Percentiles rank a stretch among this genome's conserved stretches.
These are phyloP conservation scores for Pheosia tremula DNA, from an alignment of 2,888 invertebrate species.

Conservation along the genomic window DNA sequence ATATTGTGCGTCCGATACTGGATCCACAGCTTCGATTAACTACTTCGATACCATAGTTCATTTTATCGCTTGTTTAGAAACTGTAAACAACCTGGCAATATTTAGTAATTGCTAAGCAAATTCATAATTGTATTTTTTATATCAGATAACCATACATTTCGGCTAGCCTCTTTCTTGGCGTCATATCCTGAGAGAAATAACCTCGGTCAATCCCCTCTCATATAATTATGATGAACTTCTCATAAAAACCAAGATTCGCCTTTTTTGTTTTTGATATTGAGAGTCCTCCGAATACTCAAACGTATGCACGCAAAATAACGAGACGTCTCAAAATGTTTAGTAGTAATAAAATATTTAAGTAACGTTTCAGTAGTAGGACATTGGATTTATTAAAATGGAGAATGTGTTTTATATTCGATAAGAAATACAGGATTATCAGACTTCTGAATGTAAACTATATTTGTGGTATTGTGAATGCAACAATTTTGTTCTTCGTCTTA, in stretches of 20 bases:
- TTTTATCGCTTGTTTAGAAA: not conserved
- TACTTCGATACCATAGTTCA: slow-evolving; percentile 11
- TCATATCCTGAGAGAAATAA: slow-evolving; percentile 60
- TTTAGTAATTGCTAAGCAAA: not conserved
- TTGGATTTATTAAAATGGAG: too few relatives aligned
- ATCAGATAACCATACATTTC: slow-evolving; percentile 36
- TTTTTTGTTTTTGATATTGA: not conserved
- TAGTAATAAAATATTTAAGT: too few relatives aligned
- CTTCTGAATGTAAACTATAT: not conserved
- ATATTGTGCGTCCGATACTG: slow-evolving; percentile 62
- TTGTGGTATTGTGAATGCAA: not conserved
- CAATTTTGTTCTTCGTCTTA: not conserved
- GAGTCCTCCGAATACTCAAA: too few relatives aligned
- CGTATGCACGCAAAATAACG: too few relatives aligned
- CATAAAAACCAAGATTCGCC: not conserved
- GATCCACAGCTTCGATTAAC: slow-evolving; percentile 50
- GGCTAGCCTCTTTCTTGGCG: slow-evolving; percentile 37
- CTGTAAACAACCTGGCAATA: not conserved
- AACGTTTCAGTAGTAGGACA: too few relatives aligned
- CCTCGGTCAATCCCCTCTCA: slow-evolving; percentile 57
- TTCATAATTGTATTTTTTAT: slow-evolving; percentile 19
- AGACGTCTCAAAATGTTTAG: too few relatives aligned
- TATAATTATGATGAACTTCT: slow-evolving; percentile 47
- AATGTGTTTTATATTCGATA: too few relatives aligned
- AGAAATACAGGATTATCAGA: not conserved